Evolutionary conservation across 2,888 invertebrate genomes (phyloP).

Genomic region (Drosophila meridionalis): DNA sequence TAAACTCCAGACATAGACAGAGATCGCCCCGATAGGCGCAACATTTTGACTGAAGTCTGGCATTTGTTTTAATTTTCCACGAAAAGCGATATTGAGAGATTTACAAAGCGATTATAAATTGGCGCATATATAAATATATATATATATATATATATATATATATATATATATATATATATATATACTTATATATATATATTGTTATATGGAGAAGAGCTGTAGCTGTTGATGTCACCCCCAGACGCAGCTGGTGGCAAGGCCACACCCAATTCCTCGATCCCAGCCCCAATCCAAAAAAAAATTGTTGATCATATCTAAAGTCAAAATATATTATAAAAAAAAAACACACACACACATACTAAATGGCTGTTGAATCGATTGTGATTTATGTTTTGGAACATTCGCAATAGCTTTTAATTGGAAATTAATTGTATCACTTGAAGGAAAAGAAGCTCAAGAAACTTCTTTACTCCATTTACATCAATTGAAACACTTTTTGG

Average conservation of each 20-base stretch:
- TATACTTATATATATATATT: not conserved
- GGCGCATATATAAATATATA: conserved; percentile 40
- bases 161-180: not conserved
- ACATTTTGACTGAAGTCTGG: conserved; percentile 33
- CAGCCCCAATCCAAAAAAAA: conserved; percentile 6
- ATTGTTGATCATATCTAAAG: conserved; percentile 34
- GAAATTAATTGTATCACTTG: conserved; percentile 22
- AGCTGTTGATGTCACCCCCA: conserved; percentile 58
- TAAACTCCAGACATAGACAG: conserved; percentile 14
- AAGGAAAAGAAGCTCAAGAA: not conserved
- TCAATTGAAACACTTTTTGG: conserved; percentile 1
- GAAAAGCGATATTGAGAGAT: conserved; percentile 42
- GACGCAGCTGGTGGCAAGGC: conserved; percentile 29
- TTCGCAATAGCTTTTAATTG: conserved; percentile 12
- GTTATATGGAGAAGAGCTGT: conserved; percentile 27
- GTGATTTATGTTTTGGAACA: conserved; percentile 37
- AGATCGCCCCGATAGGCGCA: conserved; percentile 32
- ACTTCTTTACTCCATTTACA: conserved; percentile 1
- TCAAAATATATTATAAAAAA: conserved; percentile 10
- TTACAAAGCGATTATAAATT: conserved; percentile 54
- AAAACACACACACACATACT: not conserved
- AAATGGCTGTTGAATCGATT: conserved; percentile 38
- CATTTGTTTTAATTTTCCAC: conserved; percentile 62
- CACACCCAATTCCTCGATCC: conserved; percentile 39
- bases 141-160: not conserved